Conservation (phyloP, 1,140 invertebrate species). For the Batillaria attramentaria region DNA sequence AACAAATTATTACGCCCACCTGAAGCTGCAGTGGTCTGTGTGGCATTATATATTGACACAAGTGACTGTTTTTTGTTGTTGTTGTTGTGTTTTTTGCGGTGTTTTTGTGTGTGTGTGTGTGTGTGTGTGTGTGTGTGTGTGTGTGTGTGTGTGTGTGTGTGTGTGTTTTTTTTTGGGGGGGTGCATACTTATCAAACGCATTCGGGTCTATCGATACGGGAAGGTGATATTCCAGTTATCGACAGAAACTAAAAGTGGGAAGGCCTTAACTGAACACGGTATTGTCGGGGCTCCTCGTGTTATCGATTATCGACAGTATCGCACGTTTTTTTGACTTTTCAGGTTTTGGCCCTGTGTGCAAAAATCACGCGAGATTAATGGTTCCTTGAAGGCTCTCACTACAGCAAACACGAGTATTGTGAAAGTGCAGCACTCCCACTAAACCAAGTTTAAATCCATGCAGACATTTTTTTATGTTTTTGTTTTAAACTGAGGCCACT, state of each 20-base stretch:
- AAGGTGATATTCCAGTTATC: not conserved
- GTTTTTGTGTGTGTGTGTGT: not conserved
- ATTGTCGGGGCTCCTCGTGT: not conserved
- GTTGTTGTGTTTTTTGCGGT: not conserved
- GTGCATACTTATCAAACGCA: not conserved
- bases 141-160: not conserved
- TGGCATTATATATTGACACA: too few species aligned
- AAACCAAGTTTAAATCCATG: too few species aligned
- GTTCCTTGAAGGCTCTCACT: too few species aligned
- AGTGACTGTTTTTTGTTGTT: not conserved
- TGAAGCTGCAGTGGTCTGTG: too few species aligned
- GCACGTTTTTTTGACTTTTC: not conserved
- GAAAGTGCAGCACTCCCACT: too few species aligned
- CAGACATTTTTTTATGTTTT: too few species aligned
- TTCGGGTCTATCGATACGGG: not conserved
- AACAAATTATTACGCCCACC: too few species aligned
- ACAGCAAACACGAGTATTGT: too few species aligned
- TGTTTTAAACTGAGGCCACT: too few species aligned
- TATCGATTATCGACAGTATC: not conserved
- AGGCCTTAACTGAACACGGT: not conserved
- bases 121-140: conserved; percentile 14
- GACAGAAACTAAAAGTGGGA: not conserved
- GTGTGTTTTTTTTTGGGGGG: not conserved
- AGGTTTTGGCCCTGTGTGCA: not conserved
- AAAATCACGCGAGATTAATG: too few species aligned